Percentiles rank a stretch among this genome's conserved stretches.
Evolutionary conservation across 2,113 vertebrate species (phyloP).

Genomic region (Phodopus roborovskii): DNA sequence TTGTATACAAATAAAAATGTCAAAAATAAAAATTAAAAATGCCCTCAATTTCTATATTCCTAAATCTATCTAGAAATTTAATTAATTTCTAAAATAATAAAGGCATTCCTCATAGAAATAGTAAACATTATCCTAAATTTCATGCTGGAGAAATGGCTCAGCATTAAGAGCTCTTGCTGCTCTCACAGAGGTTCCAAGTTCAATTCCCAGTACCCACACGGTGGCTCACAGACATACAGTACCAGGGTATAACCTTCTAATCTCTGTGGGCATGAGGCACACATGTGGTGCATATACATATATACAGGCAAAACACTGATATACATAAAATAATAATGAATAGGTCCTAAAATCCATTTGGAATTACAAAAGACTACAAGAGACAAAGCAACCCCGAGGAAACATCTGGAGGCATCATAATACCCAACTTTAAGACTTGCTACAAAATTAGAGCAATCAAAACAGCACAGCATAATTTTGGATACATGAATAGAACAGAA

Average conservation of each 20-base stretch:
- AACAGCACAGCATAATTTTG: background rate
- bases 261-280: background rate
- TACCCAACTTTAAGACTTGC: background rate
- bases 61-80: background rate
- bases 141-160: background rate
- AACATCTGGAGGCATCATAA: background rate
- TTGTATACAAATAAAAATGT: background rate
- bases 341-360: background rate
- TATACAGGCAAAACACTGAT: background rate
- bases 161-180: background rate
- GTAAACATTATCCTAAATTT: background rate
- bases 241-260: background rate
- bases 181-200: background rate
- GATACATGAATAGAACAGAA: background rate
- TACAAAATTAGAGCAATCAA: background rate
- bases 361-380: background rate
- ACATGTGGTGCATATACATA: background rate
- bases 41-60: background rate
- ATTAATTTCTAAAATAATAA: background rate
- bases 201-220: background rate
- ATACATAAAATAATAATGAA: background rate
- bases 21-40: background rate
- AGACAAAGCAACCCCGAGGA: background rate
- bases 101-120: background rate
- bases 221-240: background rate